Percentiles rank a stretch among this genome's conserved stretches.
phyloP scores from a whole-genome alignment of 2,797 vertebrate species.

The Sarcophilus harrisii region DNA sequence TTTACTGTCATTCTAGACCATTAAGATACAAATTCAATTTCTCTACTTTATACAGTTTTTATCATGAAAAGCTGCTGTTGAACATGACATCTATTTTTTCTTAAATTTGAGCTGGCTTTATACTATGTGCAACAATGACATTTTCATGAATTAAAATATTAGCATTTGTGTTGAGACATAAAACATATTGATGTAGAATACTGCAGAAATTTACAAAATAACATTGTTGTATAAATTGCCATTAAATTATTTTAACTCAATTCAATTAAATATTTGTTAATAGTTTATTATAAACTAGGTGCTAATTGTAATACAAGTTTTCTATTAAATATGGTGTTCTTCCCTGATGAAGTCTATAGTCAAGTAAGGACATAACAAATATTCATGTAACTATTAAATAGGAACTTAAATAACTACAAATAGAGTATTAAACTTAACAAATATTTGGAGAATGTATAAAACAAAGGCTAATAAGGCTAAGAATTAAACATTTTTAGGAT shows the following conservation, averaged over 20 bases:
- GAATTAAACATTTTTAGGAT: not conserved
- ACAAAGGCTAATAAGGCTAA: not conserved
- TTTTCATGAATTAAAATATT: slow-evolving; percentile 44
- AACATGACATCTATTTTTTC: slow-evolving; percentile 32
- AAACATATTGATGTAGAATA: slow-evolving; percentile 24
- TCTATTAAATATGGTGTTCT: not conserved
- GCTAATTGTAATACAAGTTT: not conserved
- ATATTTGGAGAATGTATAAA: not conserved
- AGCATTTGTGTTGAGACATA: slow-evolving; percentile 10
- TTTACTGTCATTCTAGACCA: slow-evolving; percentile 22
- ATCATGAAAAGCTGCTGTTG: slow-evolving; percentile 38
- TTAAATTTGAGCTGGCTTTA: slow-evolving; percentile 16
- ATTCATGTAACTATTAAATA: not conserved
- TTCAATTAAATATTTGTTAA: not conserved
- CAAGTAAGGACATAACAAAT: not conserved
- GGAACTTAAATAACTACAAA: not conserved
- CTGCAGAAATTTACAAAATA: not conserved
- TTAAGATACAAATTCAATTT: slow-evolving; percentile 29
- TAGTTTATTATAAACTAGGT: not conserved
- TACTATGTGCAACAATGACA: not conserved
- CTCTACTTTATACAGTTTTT: not conserved
- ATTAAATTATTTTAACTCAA: slow-evolving; percentile 35
- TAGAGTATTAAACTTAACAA: not conserved
- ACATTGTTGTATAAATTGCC: not conserved
- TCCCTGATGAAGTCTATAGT: not conserved